Conservation (phyloP, 2,113 vertebrate genomes). For the Hyperoodon ampullatus region DNA sequence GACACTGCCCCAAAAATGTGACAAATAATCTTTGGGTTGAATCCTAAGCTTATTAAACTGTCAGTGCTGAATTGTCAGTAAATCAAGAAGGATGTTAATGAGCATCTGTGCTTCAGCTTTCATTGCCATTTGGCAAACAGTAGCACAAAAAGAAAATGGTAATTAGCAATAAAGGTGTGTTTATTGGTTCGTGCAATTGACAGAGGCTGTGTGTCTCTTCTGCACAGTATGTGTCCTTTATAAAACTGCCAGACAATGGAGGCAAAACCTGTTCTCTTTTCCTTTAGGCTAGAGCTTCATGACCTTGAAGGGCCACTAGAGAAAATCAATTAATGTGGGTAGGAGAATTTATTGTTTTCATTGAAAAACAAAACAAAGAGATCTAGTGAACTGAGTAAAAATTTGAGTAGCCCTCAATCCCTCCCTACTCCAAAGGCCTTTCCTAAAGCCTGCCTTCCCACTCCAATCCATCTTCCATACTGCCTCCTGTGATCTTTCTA, state of each 20-base stretch:
- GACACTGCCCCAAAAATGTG: slow-evolving; percentile 4
- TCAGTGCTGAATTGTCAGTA: slow-evolving; percentile 73
- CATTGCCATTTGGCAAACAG: slow-evolving; percentile 74
- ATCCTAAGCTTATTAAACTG: slow-evolving; percentile 70
- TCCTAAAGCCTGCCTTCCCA: neutral
- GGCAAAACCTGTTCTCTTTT: slow-evolving; percentile 45
- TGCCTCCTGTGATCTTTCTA: neutral
- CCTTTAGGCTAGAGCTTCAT: slow-evolving; percentile 43
- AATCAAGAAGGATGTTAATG: slow-evolving; percentile 77
- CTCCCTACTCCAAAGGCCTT: neutral
- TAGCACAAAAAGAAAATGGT: slow-evolving; percentile 74
- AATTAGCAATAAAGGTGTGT: slow-evolving; percentile 81
- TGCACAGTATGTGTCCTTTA: slow-evolving; percentile 64
- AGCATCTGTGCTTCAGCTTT: slow-evolving; percentile 74
- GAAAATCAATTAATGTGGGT: slow-evolving; percentile 47
- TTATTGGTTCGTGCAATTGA: slow-evolving; percentile 75
- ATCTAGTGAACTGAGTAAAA: slow-evolving; percentile 2
- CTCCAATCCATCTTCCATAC: neutral
- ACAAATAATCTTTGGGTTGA: slow-evolving; percentile 59
- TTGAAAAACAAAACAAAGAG: neutral
- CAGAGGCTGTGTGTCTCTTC: slow-evolving; percentile 69
- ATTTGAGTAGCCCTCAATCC: neutral
- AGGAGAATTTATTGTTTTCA: neutral
- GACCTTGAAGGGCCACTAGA: slow-evolving; percentile 61
- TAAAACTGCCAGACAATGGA: slow-evolving; percentile 62